Evolutionary conservation across 1,140 invertebrate species (phyloP), one percentile per base, ranked within the genome.

Genomic region (Atta texana): DNA sequence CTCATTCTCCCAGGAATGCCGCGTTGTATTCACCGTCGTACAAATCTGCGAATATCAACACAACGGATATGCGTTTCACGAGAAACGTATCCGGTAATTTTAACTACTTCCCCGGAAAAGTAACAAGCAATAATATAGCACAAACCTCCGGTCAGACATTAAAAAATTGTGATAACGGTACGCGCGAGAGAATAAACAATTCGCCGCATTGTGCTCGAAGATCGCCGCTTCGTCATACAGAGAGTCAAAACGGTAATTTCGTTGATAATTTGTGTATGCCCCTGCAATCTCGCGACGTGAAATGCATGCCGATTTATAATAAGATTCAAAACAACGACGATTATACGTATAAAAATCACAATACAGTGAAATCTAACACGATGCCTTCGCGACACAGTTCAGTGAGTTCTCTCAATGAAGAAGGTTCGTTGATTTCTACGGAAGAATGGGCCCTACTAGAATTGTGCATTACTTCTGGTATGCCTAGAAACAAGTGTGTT

Each of bases 391-490:
- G 82, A 0, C 86, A 88, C 8, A 90, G 82, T 44, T 88, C 86
- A 0, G 53, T 24, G 8, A 90, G 72, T 31, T 88, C 89, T 0
- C 31, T 84, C 8, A 88, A 55, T 21, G 82, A 89, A 10, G 86
- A 85, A 2, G 57, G 80, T 7, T 75, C 89, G 44, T 68, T 87
- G 0, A 77, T 85, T 2, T 85, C 88, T 5, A 85, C 78, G 10
- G 86, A 90, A 10, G 89, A 90, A 1, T 90, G 81, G 89, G 63
- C 86, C 0, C 14, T 89, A 1, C 10, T 89, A 7, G 81, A 90
- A 10, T 10, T 88, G n/a, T 89, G 88, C 59, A 89, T 90, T 7
- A 81, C 57, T 24, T 89, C 88, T n/a, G 88, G 75, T 3, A 90
- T 89, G 53, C 75, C 81, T 1, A 78, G 64, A 12, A 88, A 82